Percentiles rank a stretch among this genome's conserved stretches.
Evolutionary conservation across 2,888 invertebrate genomes (phyloP).

Genomic region (Biston betularia): DNA sequence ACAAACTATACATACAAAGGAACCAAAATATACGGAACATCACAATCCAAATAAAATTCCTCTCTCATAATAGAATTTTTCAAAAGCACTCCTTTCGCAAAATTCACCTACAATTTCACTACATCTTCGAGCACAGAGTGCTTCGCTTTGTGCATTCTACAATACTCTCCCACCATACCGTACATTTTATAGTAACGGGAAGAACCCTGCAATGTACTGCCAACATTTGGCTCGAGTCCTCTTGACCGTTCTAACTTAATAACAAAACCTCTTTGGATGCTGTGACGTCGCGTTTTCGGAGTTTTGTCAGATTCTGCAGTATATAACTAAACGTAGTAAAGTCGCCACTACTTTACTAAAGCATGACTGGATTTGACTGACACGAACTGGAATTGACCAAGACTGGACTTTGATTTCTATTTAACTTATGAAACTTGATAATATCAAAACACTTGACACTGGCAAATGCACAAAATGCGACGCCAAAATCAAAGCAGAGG

Average conservation of each 20-base stretch:
- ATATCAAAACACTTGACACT: too few species aligned
- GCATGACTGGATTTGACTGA: too few species aligned
- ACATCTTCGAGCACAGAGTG: constrained; percentile 64
- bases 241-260: constrained; percentile 78
- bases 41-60: constrained; percentile 8
- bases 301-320: constrained; percentile 49
- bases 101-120: constrained; percentile 68
- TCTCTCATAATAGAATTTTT: constrained; percentile 54
- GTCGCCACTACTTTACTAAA: too few species aligned
- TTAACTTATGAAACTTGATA: too few species aligned
- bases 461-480: too few species aligned
- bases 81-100: constrained; percentile 62
- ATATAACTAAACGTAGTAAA: too few species aligned
- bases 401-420: too few species aligned
- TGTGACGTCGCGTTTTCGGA: constrained; percentile 70
- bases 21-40: constrained; percentile 1
- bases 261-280: constrained; percentile 77
- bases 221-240: constrained; percentile 63
- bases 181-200: constrained; percentile 42
- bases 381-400: too few species aligned
- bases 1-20: too few species aligned
- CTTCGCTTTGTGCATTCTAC: constrained; percentile 64
- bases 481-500: too few species aligned
- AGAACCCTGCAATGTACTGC: constrained; percentile 71
- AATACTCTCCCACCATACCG: constrained; percentile 63